Conservation (phyloP, 2,797 vertebrate genomes). For the Antennarius maculatus region DNA sequence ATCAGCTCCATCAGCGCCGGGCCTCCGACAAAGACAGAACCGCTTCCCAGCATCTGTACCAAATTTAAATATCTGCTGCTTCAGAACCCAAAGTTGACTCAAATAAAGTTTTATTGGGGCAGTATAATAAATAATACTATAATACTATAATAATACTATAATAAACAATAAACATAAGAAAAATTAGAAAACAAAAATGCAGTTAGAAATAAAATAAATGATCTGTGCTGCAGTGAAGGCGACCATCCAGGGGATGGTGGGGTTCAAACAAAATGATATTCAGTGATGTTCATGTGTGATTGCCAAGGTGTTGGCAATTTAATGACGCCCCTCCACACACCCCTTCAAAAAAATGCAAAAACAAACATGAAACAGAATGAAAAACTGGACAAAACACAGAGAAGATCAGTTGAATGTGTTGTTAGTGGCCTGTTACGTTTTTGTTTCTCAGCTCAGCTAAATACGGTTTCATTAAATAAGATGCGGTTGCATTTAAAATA, state of each 20-base stretch:
- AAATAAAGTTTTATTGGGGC: neutral
- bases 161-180: no score
- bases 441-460: neutral
- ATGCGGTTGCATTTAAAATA: neutral
- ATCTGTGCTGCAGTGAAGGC: neutral
- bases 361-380: conserved; percentile 52
- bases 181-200: no score
- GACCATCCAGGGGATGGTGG: neutral
- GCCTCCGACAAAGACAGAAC: conserved; percentile 11
- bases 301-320: conserved; percentile 12
- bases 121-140: no score
- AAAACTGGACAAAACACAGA: conserved; percentile 21
- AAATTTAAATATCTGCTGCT: neutral
- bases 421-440: neutral
- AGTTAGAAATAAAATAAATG: neutral
- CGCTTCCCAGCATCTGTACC: neutral
- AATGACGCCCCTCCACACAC: neutral
- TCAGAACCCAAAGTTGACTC: neutral
- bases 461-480: neutral
- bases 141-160: no score
- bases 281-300: conserved; percentile 3
- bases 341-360: neutral
- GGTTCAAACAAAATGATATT: neutral
- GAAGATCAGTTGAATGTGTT: conserved; percentile 13
- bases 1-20: conserved; percentile 6